Evolutionary conservation across 1,140 invertebrate species (phyloP), one percentile per base, ranked within the genome.

Genomic region (Delia radicum): DNA sequence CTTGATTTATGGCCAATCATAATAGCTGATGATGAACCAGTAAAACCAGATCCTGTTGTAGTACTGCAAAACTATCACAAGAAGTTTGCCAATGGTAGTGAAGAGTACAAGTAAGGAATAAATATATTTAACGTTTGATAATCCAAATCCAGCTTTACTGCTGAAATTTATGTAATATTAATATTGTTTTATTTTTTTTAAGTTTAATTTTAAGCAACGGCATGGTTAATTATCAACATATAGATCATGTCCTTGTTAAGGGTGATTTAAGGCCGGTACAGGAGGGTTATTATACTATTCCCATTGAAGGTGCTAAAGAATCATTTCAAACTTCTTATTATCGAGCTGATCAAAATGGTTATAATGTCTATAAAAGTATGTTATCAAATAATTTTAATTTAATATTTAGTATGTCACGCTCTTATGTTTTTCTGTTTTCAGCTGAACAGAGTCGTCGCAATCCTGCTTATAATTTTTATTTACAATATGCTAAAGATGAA

Each of bases 191-290:
- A 2, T 67, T 67, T 1, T 67, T 69, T 37, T 71, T 4, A 24
- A 84, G 82, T 69, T 75, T 84, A n/a, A 79, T 80, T 12, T 69
- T 84, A 29, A 84, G 81, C 78, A 84, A 84, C 13, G 82, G 82
- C 0, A 27, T 81, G 69, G 80, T 79, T 3, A 82, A 82, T 77
- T 84, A 80, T 69, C 80, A 84, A 33, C 82, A 77, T 18, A 74
- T 82, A 3, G 81, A 82, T 33, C 21, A 24, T 18, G 84, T 84
- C 63, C 3, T 62, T 8, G 62, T 33, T 3, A 71, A 46, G n/a
- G 78, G 78, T 48, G 74, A 74, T 28, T 12, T 71, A 73, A 74
- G 81, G 46, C 80, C 79, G 73, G 81, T 84, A 15, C 81, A 84
- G 74, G 80, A 84, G 75, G 82, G 82, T 42, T 84, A 82, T 28